Conservation (phyloP, 2,888 invertebrate species). For the Microchrysa polita region DNA sequence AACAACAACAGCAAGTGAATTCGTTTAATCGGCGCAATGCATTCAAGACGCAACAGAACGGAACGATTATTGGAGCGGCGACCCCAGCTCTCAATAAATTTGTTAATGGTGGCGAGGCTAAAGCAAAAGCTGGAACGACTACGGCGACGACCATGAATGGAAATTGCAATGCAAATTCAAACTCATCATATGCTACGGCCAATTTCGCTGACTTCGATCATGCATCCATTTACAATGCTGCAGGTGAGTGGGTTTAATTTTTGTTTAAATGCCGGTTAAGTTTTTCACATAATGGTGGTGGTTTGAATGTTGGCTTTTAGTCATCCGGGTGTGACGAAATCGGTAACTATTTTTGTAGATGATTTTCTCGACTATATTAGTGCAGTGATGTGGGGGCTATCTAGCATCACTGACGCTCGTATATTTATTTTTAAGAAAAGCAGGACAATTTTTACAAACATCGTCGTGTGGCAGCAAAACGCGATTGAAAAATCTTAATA, state of each 20-base stretch:
- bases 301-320: no score
- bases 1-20: slow-evolving; percentile 44
- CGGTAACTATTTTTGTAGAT: no score
- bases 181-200: slow-evolving; percentile 58
- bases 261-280: neutral
- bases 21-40: slow-evolving; percentile 43
- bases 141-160: slow-evolving; percentile 47
- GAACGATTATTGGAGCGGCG: slow-evolving; percentile 13
- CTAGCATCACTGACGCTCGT: no score
- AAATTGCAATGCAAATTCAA: slow-evolving; percentile 14
- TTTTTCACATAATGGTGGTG: no score
- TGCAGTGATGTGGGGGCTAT: no score
- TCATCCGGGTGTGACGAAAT: no score
- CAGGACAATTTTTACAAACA: no score
- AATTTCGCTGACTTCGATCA: slow-evolving; percentile 79
- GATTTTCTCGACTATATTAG: no score
- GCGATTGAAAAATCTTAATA: no score
- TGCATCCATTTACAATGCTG: slow-evolving; percentile 73
- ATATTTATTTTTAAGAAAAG: no score
- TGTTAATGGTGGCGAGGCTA: slow-evolving; percentile 40
- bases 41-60: slow-evolving; percentile 44
- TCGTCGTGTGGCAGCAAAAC: no score
- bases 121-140: slow-evolving; percentile 37
- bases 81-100: slow-evolving; percentile 30
- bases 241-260: slow-evolving; percentile 61